These are phyloP conservation scores for Neomonachus schauinslandi DNA, from an alignment of 2,113 vertebrate genomes.

Conservation along the genomic window DNA sequence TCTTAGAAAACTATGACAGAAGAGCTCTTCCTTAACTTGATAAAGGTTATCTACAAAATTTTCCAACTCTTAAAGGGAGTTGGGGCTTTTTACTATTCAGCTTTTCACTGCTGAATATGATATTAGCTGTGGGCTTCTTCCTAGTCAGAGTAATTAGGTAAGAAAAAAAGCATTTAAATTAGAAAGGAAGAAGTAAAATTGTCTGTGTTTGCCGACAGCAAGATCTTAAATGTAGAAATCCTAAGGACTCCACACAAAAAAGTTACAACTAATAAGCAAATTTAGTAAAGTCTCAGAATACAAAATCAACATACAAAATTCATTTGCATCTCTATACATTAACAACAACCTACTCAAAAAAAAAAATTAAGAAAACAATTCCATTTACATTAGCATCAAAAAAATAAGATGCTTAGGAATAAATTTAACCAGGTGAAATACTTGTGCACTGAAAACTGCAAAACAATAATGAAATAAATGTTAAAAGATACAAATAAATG, in stretches of 20 bases:
- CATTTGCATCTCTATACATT: neutral
- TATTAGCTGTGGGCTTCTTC: neutral
- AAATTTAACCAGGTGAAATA: neutral
- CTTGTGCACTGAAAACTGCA: neutral
- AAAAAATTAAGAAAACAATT: neutral
- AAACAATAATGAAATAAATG: neutral
- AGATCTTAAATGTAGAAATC: neutral
- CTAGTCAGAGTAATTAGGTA: neutral
- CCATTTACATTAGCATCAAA: neutral
- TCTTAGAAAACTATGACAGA: neutral
- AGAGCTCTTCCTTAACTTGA: neutral
- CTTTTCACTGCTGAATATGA: neutral
- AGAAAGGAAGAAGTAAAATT: neutral
- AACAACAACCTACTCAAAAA: neutral
- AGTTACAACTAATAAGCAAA: neutral
- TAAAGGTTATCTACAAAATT: neutral
- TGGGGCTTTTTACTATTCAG: neutral
- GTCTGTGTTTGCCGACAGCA: neutral
- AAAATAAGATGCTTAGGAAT: neutral
- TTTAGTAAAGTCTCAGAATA: neutral
- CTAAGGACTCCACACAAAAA: neutral
- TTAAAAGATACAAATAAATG: neutral
- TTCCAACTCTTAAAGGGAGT: neutral
- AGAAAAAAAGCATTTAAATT: neutral
- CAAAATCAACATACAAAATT: neutral